These are phyloP conservation scores for Thereva unica DNA, from an alignment of 2,888 invertebrate species.

Conservation along the genomic window DNA sequence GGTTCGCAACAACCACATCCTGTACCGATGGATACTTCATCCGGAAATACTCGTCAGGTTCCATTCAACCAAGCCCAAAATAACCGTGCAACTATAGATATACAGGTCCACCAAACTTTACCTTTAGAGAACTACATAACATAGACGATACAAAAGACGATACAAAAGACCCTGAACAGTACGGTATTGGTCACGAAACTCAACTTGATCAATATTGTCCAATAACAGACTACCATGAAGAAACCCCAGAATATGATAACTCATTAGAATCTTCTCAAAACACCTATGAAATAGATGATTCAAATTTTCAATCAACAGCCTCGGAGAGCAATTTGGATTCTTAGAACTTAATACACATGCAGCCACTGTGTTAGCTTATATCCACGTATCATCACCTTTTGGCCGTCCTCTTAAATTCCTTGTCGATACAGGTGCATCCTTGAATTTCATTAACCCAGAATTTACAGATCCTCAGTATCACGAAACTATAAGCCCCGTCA, in stretches of 20 bases:
- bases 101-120: not conserved
- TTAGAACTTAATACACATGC: too few species aligned
- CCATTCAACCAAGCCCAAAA: not conserved
- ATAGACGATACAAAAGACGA: not conserved
- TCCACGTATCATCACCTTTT: too few species aligned
- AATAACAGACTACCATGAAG: not conserved
- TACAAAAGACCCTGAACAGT: not conserved
- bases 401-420: too few species aligned
- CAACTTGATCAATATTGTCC: not conserved
- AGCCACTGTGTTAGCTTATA: too few species aligned
- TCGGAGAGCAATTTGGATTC: too few species aligned
- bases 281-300: too few species aligned
- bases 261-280: not conserved
- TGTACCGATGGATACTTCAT: not conserved
- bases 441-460: too few species aligned
- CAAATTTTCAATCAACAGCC: too few species aligned
- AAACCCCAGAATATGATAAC: not conserved
- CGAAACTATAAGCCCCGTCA: too few species aligned
- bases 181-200: not conserved
- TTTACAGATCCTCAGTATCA: too few species aligned
- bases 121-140: constrained; percentile 2
- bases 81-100: too few species aligned
- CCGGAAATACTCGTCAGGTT: not conserved
- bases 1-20: not conserved
- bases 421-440: too few species aligned